Conservation (phyloP, 2,888 invertebrate genomes). For the Cheilosia pagana region DNA sequence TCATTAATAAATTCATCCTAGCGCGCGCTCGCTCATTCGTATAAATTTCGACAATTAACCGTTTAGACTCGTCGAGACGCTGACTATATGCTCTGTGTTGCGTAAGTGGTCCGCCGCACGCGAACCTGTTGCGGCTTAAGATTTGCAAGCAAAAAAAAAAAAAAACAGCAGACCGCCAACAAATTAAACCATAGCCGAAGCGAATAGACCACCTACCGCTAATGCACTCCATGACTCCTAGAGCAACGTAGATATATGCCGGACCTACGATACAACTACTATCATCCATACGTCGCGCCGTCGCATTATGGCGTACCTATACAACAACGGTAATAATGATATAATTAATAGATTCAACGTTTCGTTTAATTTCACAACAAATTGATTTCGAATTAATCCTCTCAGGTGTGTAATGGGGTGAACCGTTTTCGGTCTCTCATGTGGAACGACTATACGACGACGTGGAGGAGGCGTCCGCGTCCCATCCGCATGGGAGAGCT, state of each 20-base stretch:
- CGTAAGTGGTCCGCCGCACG: slow-evolving; percentile 58
- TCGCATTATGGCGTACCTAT: slow-evolving; percentile 2
- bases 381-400: slow-evolving; percentile 82
- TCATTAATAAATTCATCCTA: slow-evolving; percentile 70
- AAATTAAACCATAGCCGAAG: slow-evolving; percentile 62
- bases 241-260: slow-evolving; percentile 10
- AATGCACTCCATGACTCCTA: slow-evolving; percentile 62
- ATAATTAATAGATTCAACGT: slow-evolving; percentile 83
- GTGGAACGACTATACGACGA: slow-evolving; percentile 54
- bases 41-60: slow-evolving; percentile 73
- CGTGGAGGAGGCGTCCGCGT: slow-evolving; percentile 19
- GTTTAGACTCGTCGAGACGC: slow-evolving; percentile 53
- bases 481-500: slow-evolving; percentile 1
- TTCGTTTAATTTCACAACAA: slow-evolving; percentile 81
- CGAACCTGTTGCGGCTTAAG: slow-evolving; percentile 68
- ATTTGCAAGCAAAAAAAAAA: slow-evolving; percentile 1
- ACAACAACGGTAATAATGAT: slow-evolving; percentile 76
- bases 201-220: slow-evolving; percentile 72
- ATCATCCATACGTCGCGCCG: slow-evolving; percentile 1
- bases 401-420: slow-evolving; percentile 80
- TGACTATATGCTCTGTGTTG: slow-evolving; percentile 43
- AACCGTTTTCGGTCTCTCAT: slow-evolving; percentile 62
- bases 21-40: slow-evolving; percentile 61
- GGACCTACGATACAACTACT: slow-evolving; percentile 1
- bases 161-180: slow-evolving; percentile 13